These are phyloP conservation scores for Gambusia affinis DNA, from an alignment of 2,113 vertebrate species.

Conservation along the genomic window DNA sequence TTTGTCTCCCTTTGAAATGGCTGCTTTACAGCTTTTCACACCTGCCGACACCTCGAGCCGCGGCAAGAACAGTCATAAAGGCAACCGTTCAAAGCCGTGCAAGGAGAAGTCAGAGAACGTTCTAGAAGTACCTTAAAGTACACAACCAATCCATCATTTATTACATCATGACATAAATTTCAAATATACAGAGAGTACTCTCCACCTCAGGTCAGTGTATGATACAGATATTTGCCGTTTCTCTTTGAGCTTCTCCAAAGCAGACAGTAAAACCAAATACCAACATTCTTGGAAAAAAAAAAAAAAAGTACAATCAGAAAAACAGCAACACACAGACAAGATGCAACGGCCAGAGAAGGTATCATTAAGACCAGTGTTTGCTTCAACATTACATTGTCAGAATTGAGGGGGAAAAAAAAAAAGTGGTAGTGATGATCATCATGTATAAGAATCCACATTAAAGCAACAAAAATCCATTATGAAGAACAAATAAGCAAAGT, in stretches of 20 bases:
- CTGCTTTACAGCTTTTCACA: conserved; percentile 67
- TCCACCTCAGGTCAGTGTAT: conserved; percentile 88
- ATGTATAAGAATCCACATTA: conserved; percentile 73
- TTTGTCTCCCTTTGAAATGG: conserved; percentile 38
- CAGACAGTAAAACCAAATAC: conserved; percentile 64
- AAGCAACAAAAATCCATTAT: conserved; percentile 80
- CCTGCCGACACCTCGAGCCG: conserved; percentile 58
- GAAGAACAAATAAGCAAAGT: conserved; percentile 68
- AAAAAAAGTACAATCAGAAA: conserved; percentile 81
- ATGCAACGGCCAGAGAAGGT: conserved; percentile 80
- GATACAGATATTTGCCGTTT: conserved; percentile 92
- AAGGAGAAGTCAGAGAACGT: conserved; percentile 12
- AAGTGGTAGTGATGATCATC: conserved; percentile 57
- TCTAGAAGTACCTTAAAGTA: conserved; percentile 84
- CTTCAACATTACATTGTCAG: conserved; percentile 79
- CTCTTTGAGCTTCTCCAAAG: conserved; percentile 80
- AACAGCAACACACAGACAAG: conserved; percentile 86
- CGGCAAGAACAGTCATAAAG: conserved; percentile 1
- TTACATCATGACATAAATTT: conserved; percentile 95
- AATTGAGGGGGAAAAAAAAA: conserved; percentile 39
- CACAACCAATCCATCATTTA: conserved; percentile 91
- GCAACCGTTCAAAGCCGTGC: not conserved
- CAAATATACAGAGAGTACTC: conserved; percentile 96
- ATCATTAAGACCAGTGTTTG: conserved; percentile 79
- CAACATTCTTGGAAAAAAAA: conserved; percentile 84